These are phyloP conservation scores for Gobiocypris rarus DNA, from an alignment of 2,113 vertebrate genomes.

Conservation along the genomic window DNA sequence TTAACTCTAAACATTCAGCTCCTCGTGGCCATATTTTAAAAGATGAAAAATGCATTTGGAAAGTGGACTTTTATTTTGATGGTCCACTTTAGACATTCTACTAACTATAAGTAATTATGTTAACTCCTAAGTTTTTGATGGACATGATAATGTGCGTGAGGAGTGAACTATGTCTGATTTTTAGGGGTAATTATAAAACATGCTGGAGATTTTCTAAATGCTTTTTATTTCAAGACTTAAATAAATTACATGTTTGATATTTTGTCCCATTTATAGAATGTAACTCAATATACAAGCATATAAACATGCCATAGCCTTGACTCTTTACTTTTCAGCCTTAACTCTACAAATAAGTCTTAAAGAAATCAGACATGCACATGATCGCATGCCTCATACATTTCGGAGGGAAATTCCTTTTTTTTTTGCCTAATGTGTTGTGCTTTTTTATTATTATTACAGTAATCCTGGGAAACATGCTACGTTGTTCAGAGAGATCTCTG, in stretches of 20 bases:
- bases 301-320: background rate
- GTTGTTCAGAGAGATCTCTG: background rate
- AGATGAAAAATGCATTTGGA: too few species aligned
- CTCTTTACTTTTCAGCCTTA: background rate
- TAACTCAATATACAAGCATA: background rate
- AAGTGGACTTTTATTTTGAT: too few species aligned
- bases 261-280: background rate
- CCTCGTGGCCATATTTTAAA: background rate
- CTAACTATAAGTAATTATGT: too few species aligned
- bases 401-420: too few species aligned
- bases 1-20: background rate
- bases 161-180: too few species aligned
- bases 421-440: too few species aligned
- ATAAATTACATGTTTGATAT: background rate
- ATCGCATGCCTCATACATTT: background rate
- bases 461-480: slow-evolving; percentile 25
- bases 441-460: slow-evolving; percentile 25
- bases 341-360: background rate
- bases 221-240: too few species aligned
- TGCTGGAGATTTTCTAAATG: too few species aligned
- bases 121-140: too few species aligned
- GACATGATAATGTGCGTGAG: too few species aligned
- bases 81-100: too few species aligned
- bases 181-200: too few species aligned
- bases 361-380: slow-evolving; percentile 19